Conservation (phyloP, 2,113 vertebrate genomes). For the Micronycteris hirsuta region DNA sequence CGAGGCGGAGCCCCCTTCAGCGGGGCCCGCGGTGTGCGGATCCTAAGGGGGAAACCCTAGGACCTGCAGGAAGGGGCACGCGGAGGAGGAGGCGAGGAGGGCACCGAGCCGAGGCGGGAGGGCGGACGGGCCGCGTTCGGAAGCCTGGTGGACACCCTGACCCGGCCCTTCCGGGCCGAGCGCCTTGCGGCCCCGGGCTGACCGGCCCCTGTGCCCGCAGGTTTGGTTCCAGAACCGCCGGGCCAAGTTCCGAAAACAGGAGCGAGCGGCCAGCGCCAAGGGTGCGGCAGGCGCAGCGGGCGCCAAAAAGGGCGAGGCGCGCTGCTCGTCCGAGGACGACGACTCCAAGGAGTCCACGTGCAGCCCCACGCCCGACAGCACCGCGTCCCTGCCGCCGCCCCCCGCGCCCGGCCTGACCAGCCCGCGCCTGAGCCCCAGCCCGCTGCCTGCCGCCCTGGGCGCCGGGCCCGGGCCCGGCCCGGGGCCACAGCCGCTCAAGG, state of each 20-base stretch:
- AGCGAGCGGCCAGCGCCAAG: slow-evolving; percentile 93
- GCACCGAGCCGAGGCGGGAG: background rate
- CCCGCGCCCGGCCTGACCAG: slow-evolving; percentile 88
- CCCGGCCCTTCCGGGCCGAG: background rate
- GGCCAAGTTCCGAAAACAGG: slow-evolving; percentile 96
- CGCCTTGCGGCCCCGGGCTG: background rate
- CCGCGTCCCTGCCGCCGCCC: slow-evolving; percentile 90
- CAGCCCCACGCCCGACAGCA: slow-evolving; percentile 97
- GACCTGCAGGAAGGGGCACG: background rate
- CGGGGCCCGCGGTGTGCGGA: background rate
- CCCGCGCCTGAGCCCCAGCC: slow-evolving; percentile 91
- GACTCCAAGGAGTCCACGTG: slow-evolving; percentile 97
- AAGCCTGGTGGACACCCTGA: background rate
- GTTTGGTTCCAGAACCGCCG: slow-evolving; percentile 98
- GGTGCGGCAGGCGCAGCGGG: slow-evolving; percentile 66
- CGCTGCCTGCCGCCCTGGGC: slow-evolving; percentile 76
- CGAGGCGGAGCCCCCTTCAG: background rate
- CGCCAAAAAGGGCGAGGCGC: slow-evolving; percentile 87
- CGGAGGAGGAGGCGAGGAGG: background rate
- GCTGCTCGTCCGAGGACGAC: slow-evolving; percentile 93
- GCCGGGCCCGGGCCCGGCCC: slow-evolving; percentile 83
- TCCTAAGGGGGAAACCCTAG: background rate
- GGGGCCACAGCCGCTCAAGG: slow-evolving; percentile 87
- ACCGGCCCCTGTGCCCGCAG: slow-evolving; percentile 75
- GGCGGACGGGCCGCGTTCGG: no score